phyloP scores from a whole-genome alignment of 2,888 invertebrate species.

The Cryptophagus acutangulus region DNA sequence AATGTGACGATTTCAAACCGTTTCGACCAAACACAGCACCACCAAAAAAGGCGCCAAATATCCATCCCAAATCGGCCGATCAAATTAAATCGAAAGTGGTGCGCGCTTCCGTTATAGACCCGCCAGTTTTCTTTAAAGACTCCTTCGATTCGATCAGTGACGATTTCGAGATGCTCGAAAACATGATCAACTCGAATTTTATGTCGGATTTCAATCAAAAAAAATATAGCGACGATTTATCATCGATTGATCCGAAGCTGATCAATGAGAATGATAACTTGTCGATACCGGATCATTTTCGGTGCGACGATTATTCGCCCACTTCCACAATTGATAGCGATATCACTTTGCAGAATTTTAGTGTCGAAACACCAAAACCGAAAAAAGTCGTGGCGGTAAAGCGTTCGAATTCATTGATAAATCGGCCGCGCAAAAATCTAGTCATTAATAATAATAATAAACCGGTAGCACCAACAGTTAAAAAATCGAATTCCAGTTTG shows the following conservation, averaged over 20 bases:
- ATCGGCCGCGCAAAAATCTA: not conserved
- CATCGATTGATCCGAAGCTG: constrained; percentile 55
- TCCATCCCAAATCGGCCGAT: constrained; percentile 19
- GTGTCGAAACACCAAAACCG: constrained; percentile 35
- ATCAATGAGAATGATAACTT: constrained; percentile 69
- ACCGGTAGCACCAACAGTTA: constrained; percentile 8
- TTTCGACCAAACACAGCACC: constrained; percentile 29
- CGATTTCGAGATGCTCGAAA: constrained; percentile 45
- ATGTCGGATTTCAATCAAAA: constrained; percentile 21
- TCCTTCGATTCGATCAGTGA: constrained; percentile 29
- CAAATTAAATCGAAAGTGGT: constrained; percentile 23
- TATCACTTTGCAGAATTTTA: constrained; percentile 31
- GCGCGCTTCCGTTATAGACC: constrained; percentile 47
- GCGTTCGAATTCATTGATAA: not conserved
- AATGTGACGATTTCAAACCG: constrained; percentile 56
- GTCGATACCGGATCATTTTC: constrained; percentile 49
- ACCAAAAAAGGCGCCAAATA: constrained; percentile 18
- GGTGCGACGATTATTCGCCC: constrained; percentile 34
- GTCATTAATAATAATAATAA: constrained; percentile 7
- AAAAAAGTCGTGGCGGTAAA: constrained; percentile 20
- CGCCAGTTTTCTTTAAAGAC: constrained; percentile 48
- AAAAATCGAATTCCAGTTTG: constrained; percentile 15
- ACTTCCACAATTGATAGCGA: constrained; percentile 33
- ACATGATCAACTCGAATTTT: constrained; percentile 38
- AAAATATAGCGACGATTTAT: constrained; percentile 39